Evolutionary conservation across 2,113 vertebrate species (phyloP), one percentile per base, ranked within the genome.

Genomic region (Coregonus clupeaformis): DNA sequence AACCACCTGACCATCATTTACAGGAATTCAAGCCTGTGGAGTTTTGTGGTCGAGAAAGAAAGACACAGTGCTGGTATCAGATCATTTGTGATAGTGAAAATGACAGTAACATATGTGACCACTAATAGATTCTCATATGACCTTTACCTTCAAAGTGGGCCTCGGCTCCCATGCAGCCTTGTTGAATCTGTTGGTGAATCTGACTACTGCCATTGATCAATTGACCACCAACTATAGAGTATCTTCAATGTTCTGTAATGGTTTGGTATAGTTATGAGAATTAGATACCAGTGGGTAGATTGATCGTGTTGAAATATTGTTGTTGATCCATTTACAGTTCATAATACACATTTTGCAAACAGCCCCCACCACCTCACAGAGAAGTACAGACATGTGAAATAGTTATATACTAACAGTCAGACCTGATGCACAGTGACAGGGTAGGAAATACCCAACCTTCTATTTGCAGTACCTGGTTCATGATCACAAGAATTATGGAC

Each of bases 31-130:
- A 68, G 77, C 80, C 42, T 77, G 68, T 47, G 77, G 22, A 77
- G 84, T 91, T 91, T 88, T 84, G 69, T 84, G 77, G 72, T 74
- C 77, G 68, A 80, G 74, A 87, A 71, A 80, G 77, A 87, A 75
- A 85, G 72, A 82, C 32, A 36, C 67, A 77, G 71, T 52, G 4
- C 68, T 68, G 71, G 87, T 89, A 87, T 91, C 88, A 87, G 67
- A 88, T 89, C 85, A 86, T 22, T 42, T 87, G 78, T 89, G 88
- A 91, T 82, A 91, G 80, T 85, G 88, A 90, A 82, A 86, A 84
- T 71, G 76, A 85, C 76, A 79, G 72, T 45, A 86, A 82, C 81
- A 76, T 22, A 47, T 42, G 36, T 66, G 68, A 83, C 84, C 80
- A 85, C 18, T 60, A n/a, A 82, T 78, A 84, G 76, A 77, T 6